Evolutionary conservation across 2,797 vertebrate species (phyloP).

Genomic region (Rousettus madagascariensis): DNA sequence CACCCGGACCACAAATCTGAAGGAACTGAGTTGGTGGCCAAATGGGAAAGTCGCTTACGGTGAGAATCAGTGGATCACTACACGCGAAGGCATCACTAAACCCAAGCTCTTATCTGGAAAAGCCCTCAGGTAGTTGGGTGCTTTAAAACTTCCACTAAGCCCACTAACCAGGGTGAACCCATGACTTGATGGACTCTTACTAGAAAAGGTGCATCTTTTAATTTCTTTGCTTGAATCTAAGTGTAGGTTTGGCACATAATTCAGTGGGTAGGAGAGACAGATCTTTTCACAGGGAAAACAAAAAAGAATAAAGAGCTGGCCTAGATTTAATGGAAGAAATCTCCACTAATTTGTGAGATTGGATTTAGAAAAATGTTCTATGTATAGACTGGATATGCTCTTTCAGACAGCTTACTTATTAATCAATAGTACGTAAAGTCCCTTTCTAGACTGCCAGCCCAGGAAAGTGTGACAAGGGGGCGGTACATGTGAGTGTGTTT

Average conservation of each 20-base stretch:
- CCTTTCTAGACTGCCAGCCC: neutral
- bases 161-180: neutral
- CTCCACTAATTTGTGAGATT: neutral
- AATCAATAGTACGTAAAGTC: neutral
- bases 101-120: neutral
- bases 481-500: accelerated
- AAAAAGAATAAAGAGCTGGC: neutral
- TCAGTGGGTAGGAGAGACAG: neutral
- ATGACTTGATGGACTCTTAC: conserved; percentile 4
- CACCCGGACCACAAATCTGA: neutral
- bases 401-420: neutral
- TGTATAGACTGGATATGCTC: neutral
- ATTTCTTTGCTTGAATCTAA: neutral
- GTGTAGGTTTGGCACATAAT: neutral
- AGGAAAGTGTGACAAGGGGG: neutral
- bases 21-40: neutral
- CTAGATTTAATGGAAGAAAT: neutral
- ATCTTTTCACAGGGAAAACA: neutral
- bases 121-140: neutral
- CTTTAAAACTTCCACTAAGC: conserved; percentile 23
- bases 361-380: conserved; percentile 29
- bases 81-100: neutral
- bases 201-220: neutral
- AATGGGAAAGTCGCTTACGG: neutral
- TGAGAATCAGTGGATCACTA: neutral